Base-by-base conservation (phyloP, 2,113 vertebrate species). In the Glaucidium brasilianum region DNA sequence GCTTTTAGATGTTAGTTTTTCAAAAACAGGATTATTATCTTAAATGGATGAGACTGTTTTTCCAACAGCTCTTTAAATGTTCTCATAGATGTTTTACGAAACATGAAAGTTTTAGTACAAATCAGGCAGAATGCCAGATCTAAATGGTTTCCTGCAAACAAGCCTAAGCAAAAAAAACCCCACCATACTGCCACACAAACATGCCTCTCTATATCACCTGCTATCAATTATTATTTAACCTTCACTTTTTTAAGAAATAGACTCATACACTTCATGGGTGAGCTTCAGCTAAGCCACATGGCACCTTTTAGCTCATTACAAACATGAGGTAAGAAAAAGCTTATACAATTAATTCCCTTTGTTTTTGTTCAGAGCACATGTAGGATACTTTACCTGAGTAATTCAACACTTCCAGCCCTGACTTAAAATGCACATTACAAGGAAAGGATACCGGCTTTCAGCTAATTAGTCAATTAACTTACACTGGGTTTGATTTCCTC, bases 111-210 rank as follows among this genome's bases (percentile, higher is more conserved):
- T 94, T 84, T 81, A 75, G 76, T 56, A 56, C 59, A 82, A 81
- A 59, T 90, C 84, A 82, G 91, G 84, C 73, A 72, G 49, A 32
- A 25, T 82, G 87, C 77, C 93, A 97, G 62, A 78, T 39, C 37
- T 69, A 85, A 96, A 49, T 75, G 77, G 81, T 62, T 94, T 94
- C 84, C 91, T 91, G 69, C 64, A 95, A 93, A 91, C 34, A 30
- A 87, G 30, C 35, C 60, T 96, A 63, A 85, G 76, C 26, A 62
- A 81, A 66, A 90, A 88, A 62, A 35, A 59, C 50, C n/a, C n/a
- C n/a, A n/a, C n/a, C 55, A 50, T 43, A 78, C 30, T 72, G 66
- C 85, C 15, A 26, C 49, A 89, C 22, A 85, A 78, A 75, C 37
- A 67, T 13, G 5, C 52, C 66, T 71, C 66, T 71, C 64, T 71